These are phyloP conservation scores for Artibeus lituratus DNA, from an alignment of 2,797 vertebrate genomes.

Conservation along the genomic window DNA sequence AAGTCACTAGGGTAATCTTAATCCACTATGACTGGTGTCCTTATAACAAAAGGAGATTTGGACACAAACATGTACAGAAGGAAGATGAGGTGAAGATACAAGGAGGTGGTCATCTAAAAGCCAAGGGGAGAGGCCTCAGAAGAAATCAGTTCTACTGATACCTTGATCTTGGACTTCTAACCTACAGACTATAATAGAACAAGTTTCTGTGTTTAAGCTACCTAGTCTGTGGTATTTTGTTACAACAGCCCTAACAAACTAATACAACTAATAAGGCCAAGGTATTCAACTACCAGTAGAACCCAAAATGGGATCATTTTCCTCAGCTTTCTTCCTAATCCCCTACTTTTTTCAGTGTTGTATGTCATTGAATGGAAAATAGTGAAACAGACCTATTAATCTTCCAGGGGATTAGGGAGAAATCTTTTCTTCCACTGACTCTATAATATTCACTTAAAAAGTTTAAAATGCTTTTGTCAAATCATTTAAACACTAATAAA, in stretches of 20 bases:
- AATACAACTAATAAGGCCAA: neutral
- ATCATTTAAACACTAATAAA: neutral
- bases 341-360: neutral
- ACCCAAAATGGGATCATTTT: neutral
- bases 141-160: neutral
- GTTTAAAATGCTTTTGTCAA: neutral
- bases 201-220: neutral
- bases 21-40: neutral
- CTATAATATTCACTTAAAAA: neutral
- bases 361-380: neutral
- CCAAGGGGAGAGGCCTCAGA: neutral
- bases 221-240: neutral
- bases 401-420: neutral
- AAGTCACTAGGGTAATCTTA: neutral
- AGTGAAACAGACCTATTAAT: neutral
- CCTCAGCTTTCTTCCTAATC: neutral
- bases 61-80: neutral
- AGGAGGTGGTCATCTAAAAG: neutral
- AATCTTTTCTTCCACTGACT: neutral
- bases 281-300: neutral
- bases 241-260: neutral
- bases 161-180: neutral
- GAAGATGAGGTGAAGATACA: neutral
- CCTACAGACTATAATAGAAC: neutral
- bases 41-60: neutral